Evolutionary conservation across 2,888 invertebrate genomes (phyloP).

Genomic region (Digitonthophagus gazella): DNA sequence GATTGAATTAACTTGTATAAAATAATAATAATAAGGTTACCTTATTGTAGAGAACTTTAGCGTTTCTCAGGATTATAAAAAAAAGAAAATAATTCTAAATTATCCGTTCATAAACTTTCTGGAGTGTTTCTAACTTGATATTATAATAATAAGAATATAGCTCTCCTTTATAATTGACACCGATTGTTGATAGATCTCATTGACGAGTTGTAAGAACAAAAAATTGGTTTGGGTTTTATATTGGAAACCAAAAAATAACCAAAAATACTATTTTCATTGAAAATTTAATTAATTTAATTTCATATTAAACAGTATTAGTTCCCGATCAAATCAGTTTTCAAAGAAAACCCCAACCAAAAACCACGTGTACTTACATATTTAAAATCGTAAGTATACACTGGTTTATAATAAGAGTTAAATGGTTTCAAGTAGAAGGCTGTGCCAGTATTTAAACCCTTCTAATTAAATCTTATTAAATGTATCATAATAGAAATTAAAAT

Average conservation of each 20-base stretch:
- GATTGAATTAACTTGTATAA: background rate
- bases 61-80: background rate
- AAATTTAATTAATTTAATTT: too few relatives aligned
- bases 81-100: background rate
- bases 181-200: background rate
- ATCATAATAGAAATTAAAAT: too few relatives aligned
- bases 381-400: too few relatives aligned
- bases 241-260: too few relatives aligned
- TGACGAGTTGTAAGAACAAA: background rate
- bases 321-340: too few relatives aligned
- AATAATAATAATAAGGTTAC: background rate
- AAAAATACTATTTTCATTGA: too few relatives aligned
- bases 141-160: background rate
- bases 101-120: background rate
- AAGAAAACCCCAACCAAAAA: too few relatives aligned
- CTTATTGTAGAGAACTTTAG: background rate
- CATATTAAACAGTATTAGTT: background rate
- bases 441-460: background rate
- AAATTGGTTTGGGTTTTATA: background rate
- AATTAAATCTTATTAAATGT: too few relatives aligned
- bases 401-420: background rate
- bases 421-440: background rate
- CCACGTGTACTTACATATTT: too few relatives aligned
- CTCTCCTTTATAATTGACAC: background rate
- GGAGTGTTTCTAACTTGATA: background rate